Evolutionary conservation across 2,888 invertebrate species (phyloP), one percentile per base, ranked within the genome.

Genomic region (Platypus cylindrus): DNA sequence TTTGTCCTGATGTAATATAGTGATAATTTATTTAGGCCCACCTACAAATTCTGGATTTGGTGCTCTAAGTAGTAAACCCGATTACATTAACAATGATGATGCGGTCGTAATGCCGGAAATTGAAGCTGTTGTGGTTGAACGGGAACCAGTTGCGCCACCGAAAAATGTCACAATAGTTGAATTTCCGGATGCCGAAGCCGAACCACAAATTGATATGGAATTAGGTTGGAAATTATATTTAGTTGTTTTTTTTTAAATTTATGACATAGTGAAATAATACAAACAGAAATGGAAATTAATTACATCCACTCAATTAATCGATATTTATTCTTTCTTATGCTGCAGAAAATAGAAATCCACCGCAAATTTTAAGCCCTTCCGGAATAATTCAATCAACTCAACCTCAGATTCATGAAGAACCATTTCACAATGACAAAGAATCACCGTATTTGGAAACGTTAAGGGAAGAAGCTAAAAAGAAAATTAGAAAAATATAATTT

Each of bases 311-410:
- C 20, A 20, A 20, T 7, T 7, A 20, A 5, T 7, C 9, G 20
- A 20, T 20, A 20, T 20, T 20, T 7, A 20, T 20, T 9, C 20
- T 34, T 35, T 30, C 15, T 28, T 28, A 8, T 12, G 9, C 30
- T 58, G 25, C 47, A 61, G 61, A 55, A 3, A 58, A 60, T 43
- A 46, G 61, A 29, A 59, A 59, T 44, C 61, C 60, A 15, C 60
- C 60, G 7, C 43, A 55, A 30, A 56, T 59, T 3, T 47, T 64
- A 23, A 55, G 58, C n/a, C 65, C 65, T 9, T 64, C 62, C 3
- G 65, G 65, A 9, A 64, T 65, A 34, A 60, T 63, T 3, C 64
- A 64, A 45, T 65, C 65, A 3, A 58, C 63, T 4, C 62, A 62
- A 31, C 65, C 65, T 1, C 46, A 53, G 18, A 49, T 56, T 3